These are phyloP conservation scores for Scaptodrosophila lebanonensis DNA, from an alignment of 1,140 invertebrate species.

Conservation along the genomic window DNA sequence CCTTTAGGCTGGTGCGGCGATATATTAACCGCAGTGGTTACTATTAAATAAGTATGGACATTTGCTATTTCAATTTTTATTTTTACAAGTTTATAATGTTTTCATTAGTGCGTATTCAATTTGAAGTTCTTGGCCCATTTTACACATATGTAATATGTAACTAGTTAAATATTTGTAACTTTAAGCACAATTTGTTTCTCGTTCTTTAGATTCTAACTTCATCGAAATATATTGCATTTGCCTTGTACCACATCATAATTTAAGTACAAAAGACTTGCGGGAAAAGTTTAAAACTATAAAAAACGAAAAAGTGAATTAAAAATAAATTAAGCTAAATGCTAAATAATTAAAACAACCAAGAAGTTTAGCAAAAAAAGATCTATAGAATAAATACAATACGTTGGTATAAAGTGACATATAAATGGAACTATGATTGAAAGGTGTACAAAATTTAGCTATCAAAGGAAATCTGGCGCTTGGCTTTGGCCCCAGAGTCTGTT, in stretches of 20 bases:
- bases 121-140: constrained; percentile 9
- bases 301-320: constrained; percentile 23
- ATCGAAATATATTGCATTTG: constrained; percentile 56
- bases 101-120: constrained; percentile 30
- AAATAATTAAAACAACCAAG: constrained; percentile 45
- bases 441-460: constrained; percentile 55
- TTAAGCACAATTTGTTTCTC: constrained; percentile 35
- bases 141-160: constrained; percentile 11
- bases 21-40: constrained; percentile 69
- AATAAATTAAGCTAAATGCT: constrained; percentile 59
- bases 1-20: constrained; percentile 50
- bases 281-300: too few relatives aligned
- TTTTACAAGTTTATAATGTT: constrained; percentile 32
- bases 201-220: constrained; percentile 24
- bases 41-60: constrained; percentile 54
- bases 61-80: constrained; percentile 20
- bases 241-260: constrained; percentile 13
- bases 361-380: constrained; percentile 23
- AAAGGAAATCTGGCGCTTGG: constrained; percentile 69
- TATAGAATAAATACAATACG: constrained; percentile 15
- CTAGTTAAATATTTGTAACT: constrained; percentile 37
- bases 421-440: neutral
- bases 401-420: constrained; percentile 3
- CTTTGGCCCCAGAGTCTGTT: constrained; percentile 43
- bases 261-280: constrained; percentile 34